Evolutionary conservation across 2,113 vertebrate species (phyloP), one percentile per base, ranked within the genome.

Genomic region (Canis aureus): DNA sequence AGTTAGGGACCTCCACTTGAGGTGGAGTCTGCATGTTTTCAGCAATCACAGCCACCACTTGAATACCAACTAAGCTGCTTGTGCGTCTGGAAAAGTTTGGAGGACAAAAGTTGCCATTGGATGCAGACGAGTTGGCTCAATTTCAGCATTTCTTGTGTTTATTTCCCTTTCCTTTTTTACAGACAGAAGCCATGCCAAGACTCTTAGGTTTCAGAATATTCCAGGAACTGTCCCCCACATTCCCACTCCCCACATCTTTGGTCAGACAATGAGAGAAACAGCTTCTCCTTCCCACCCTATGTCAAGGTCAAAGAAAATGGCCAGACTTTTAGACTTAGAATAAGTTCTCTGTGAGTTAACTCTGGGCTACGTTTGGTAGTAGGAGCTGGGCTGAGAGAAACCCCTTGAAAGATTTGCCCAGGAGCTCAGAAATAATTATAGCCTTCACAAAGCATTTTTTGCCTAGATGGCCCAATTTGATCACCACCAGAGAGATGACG

Each of bases 11-110:
- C 38, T 82, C 43, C 88, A 78, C n/a, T 35, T 64, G 90, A 92
- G 94, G 80, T 57, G 60, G 32, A 76, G 22, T n/a, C 76, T 84
- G 74, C 79, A 62, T 80, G 85, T 67, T 94, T 67, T 74, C 49
- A 62, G 57, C 69, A 19, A 83, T 64, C 87, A 25, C 20, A 3
- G 80, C 35, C 59, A 2, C 13, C 12, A 29, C 74, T n/a, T 92
- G 95, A 88, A 97, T 94, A 89, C 90, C 91, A 94, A 88, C 86
- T 35, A 95, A 76, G 84, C 69, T 92, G 74, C 89, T 43, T 43
- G 59, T 16, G 32, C 13, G 55, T 81, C 81, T 97, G 94, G 95
- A 96, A 95, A 69, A 95, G 86, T 98, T 88, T 97, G 59, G 90
- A 98, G 96, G 98, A 88, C 84, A 23, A 8, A 83, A 74, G 85